These are phyloP conservation scores for Salmo trutta DNA, from an alignment of 2,797 vertebrate genomes.

Conservation along the genomic window DNA sequence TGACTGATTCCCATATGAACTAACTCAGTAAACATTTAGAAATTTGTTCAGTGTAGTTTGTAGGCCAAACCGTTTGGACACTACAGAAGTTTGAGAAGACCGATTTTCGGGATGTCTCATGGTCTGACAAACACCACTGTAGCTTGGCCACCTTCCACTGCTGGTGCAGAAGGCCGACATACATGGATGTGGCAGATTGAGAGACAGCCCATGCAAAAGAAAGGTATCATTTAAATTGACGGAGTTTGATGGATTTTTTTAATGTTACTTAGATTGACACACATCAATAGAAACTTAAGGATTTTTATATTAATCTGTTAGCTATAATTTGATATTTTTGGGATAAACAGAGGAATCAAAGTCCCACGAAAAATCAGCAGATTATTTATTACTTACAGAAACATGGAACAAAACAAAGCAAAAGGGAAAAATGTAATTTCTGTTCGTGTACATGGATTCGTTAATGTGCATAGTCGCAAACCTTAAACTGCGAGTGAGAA, in stretches of 20 bases:
- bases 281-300: not conserved
- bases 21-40: too few species aligned
- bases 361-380: conserved; percentile 64
- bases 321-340: not conserved
- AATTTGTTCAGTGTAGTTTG: too few species aligned
- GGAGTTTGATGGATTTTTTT: too few species aligned
- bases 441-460: conserved; percentile 60
- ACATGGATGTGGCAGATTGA: too few species aligned
- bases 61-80: not conserved
- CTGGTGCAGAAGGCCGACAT: too few species aligned
- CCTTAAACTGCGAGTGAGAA: conserved; percentile 5
- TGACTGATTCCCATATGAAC: too few species aligned
- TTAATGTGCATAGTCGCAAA: conserved; percentile 45
- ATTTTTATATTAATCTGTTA: not conserved
- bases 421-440: conserved; percentile 61
- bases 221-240: too few species aligned
- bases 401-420: conserved; percentile 49
- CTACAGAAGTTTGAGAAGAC: not conserved
- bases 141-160: too few species aligned
- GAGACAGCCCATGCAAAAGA: too few species aligned
- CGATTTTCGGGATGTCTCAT: too few species aligned
- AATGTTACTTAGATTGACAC: too few species aligned
- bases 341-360: conserved; percentile 42
- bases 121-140: too few species aligned
- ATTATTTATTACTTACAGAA: conserved; percentile 74